Base-by-base conservation (phyloP, 1,140 invertebrate genomes). In the Caenorhabditis remanei region DNA sequence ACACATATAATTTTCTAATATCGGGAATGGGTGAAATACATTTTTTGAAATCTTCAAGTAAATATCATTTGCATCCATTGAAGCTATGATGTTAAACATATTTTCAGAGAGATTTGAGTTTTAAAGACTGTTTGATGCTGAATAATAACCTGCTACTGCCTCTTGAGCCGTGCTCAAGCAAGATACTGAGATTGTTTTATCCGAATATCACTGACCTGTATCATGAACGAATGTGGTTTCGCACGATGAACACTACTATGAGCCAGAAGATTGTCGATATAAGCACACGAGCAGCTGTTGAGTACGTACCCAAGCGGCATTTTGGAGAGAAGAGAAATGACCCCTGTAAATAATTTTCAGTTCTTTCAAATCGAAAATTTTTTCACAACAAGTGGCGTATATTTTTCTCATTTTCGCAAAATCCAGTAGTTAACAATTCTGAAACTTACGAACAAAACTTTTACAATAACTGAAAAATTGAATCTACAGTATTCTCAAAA, bases 141-240 rank as follows among this genome's bases (percentile, higher is more conserved):
- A 4, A 53, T 53, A 2, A 32, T 32, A 32, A 32, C 32, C 32
- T 1, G 32, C 32, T 32, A 32, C 32, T 32, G 32, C 32, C 32
- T 32, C 32, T 32, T 2, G 32, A 53, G 16, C 16, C 16, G 9
- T 53, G 9, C 4, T 53, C 50, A 53, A 16, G 50, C 50, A 53
- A 53, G 9, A 13, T 53, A 2, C 16, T 13, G 4, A 53, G 50
- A 53, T 53, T 2, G 19, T n/a, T n/a, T 58, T 58, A n/a, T 53
- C 2, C 32, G 32, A 53, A 13, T 53, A 16, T 53, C 4, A 5
- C 67, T n/a, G 50, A 79, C 71, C 21, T 79, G 71, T 21, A 79
- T 79, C 46, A 79, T 79, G n/a, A 79, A 79, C 16, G 71, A 53
- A n/a, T 79, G 71, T 32, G 71, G 71, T 50, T 79, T 79, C n/a